Base-by-base conservation (phyloP, 1,140 invertebrate genomes). In the Sarcophaga bullata region DNA sequence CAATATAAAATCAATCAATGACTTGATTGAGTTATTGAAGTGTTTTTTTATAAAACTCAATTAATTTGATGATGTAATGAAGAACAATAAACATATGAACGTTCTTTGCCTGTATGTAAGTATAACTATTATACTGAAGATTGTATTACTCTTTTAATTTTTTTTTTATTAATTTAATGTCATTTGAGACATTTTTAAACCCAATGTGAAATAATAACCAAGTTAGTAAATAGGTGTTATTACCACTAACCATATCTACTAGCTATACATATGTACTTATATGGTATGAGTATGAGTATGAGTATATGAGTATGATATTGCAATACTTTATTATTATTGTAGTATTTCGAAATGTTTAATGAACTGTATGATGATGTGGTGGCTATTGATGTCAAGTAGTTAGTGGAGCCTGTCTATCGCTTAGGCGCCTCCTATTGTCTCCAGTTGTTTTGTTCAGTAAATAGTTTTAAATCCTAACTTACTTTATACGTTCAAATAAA, bases 101-200 rank as follows among this genome's bases (percentile, higher is more conserved):
- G 25, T 1, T 37, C 25, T 37, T 37, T 1, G 25, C 25, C 25
- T 37, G 25, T 37, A 2, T 37, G 25, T 1, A 37, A 37, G 25
- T 37, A 4, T 37, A 37, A 37, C 25, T 37, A 4, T 37, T 2
- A 37, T 37, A 37, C 25, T 37, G n/a, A n/a, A n/a, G n/a, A n/a
- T n/a, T n/a, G 25, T 37, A 37, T 37, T 37, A 37, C 25, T 37
- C 25, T 37, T 37, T 4, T 37, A 37, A 37, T 37, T 37, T 37
- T 37, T 37, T 37, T 37, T 1, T 37, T 37, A 4, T 37, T 58
- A n/a, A 58, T 58, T 58, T n/a, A 58, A 58, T 58, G 54, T n/a
- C 54, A 58, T 58, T 58, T 58, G 54, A 58, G 54, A 58, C 54
- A 58, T n/a, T 58, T 58, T 52, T 58, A n/a, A 58, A 58, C 25